phyloP scores from a whole-genome alignment of 2,888 invertebrate species.

The Eristalinus aeneus region DNA sequence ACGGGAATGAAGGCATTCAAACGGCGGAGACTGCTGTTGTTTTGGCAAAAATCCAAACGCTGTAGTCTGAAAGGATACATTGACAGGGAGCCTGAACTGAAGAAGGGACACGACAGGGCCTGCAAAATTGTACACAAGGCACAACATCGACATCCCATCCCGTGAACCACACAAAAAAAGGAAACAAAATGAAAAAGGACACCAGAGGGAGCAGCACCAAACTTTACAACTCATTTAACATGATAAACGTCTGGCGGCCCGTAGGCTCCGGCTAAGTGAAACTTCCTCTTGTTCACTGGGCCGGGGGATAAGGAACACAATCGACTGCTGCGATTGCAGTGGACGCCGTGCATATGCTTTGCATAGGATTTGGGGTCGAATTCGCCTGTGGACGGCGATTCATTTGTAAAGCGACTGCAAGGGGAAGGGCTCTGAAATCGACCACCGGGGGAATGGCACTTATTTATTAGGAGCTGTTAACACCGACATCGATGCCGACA shows the following conservation, averaged over 20 bases:
- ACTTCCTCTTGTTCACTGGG: slow-evolving; percentile 32
- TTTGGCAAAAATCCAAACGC: slow-evolving; percentile 58
- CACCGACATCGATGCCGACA: not conserved
- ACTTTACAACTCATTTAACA: slow-evolving; percentile 69
- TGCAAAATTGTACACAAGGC: slow-evolving; percentile 5
- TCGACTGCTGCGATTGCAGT: slow-evolving; percentile 14
- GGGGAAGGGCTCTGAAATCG: not conserved
- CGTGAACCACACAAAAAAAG: slow-evolving; percentile 6
- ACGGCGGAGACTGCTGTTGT: slow-evolving; percentile 4
- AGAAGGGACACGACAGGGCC: slow-evolving; percentile 9
- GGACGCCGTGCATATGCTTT: slow-evolving; percentile 26
- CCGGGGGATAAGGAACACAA: slow-evolving; percentile 1
- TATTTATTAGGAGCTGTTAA: not conserved
- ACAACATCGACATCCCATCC: slow-evolving; percentile 28
- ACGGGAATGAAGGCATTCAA: not conserved
- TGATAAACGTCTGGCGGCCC: slow-evolving; percentile 56
- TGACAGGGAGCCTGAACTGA: slow-evolving; percentile 18
- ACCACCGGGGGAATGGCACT: not conserved
- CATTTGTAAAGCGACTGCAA: not conserved
- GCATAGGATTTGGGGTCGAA: slow-evolving; percentile 18
- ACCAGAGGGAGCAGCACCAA: slow-evolving; percentile 37
- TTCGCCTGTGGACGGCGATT: not conserved
- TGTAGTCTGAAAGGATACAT: slow-evolving; percentile 44
- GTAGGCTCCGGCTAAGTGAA: slow-evolving; percentile 53
- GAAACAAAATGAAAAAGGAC: not conserved